Conservation (phyloP, 2,113 vertebrate genomes). For the Tichodroma muraria region DNA sequence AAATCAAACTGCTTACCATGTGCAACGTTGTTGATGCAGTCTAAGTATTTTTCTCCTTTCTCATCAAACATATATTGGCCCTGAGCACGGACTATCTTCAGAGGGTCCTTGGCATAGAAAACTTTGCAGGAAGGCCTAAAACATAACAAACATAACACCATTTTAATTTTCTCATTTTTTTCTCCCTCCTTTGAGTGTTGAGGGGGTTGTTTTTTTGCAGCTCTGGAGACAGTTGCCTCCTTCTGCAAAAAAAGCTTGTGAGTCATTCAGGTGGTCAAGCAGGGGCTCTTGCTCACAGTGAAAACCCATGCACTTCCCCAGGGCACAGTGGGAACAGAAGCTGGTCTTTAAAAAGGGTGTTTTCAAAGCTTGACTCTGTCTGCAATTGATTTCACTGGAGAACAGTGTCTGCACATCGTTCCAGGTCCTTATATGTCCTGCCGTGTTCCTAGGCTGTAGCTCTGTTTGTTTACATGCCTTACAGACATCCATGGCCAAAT, state of each 20-base stretch:
- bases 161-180: background rate
- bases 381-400: background rate
- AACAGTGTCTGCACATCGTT: background rate
- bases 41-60: conserved; percentile 82
- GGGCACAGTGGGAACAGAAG: background rate
- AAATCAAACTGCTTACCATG: conserved; percentile 77
- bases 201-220: background rate
- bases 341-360: background rate
- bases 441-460: background rate
- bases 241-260: background rate
- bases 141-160: background rate
- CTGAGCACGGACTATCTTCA: conserved; percentile 88
- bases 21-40: conserved; percentile 97
- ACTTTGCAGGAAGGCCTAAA: conserved; percentile 93
- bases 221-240: background rate
- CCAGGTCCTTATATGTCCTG: background rate
- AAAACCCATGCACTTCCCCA: fast-evolving
- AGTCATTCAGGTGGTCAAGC: background rate
- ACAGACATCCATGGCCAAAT: background rate
- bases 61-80: conserved; percentile 97
- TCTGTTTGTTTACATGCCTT: background rate
- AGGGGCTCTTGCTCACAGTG: background rate
- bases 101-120: conserved; percentile 90
- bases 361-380: background rate
- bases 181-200: background rate